Base-by-base conservation (phyloP, 1,140 invertebrate genomes). In the Drosophila eugracilis region DNA sequence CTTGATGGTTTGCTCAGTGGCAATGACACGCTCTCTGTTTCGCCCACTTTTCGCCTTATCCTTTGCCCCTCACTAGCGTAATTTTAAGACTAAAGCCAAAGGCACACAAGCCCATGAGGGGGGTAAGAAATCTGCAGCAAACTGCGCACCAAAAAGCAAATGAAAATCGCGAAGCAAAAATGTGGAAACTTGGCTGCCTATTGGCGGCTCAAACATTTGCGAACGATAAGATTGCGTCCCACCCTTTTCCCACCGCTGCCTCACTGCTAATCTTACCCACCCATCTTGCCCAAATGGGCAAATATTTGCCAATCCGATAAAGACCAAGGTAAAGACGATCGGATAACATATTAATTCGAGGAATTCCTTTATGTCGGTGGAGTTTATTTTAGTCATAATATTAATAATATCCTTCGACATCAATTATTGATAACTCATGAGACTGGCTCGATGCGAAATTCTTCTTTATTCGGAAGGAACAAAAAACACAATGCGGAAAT, bases 231-330 rank as follows among this genome's bases (percentile, higher is more conserved):
- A 71, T 67, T 55, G 42, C 17, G 41, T 17, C 34, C 10, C 4
- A n/a, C 5, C 24, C 58, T 14, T 14, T 28, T 12, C 39, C 17
- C 32, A 1, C 5, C 9, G 7, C 9, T 17, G 17, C 3, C 9
- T 4, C 37, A 10, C 17, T n/a, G n/a, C 37, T 7, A 39, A 17
- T 10, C 0, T 7, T 9, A 4, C 22, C 12, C 2, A 22, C 2
- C 36, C 4, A 30, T 9, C 6, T 17, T 22, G 21, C 14, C 21
- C 47, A 37, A 41, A n/a, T 26, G 26, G 1, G 32, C 3, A 69
- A 69, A 70, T 57, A 70, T 70, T 70, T 55, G 34, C 42, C 10
- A 5, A 32, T 28, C 50, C 49, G 60, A 69, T 69, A 69, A 54
- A 44, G 47, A 19, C 34, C 26, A 26, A 26, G 17, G 17, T 22